phyloP scores from a whole-genome alignment of 2,113 vertebrate species.

The Actenoides lindsayi region DNA sequence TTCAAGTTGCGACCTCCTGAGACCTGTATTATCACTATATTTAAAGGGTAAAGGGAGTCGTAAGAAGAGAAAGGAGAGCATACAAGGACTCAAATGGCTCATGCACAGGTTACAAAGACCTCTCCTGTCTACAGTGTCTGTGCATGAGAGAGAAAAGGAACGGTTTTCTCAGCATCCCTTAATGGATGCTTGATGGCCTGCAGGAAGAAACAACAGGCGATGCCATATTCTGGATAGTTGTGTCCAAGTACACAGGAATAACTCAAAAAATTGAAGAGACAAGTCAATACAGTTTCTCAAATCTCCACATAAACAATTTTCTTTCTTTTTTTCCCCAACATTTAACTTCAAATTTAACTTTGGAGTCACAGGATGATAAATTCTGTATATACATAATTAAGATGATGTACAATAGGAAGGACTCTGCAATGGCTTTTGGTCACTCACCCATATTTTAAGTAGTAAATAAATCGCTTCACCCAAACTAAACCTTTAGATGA shows the following conservation, averaged over 20 bases:
- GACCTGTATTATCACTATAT: background rate
- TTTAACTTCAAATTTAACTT: background rate
- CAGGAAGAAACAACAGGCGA: background rate
- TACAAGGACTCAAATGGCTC: background rate
- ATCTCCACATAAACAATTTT: background rate
- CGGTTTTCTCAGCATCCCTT: background rate
- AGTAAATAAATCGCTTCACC: background rate
- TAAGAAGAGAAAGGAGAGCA: background rate
- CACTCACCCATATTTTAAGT: background rate
- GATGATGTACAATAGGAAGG: fast-evolving
- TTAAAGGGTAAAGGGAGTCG: background rate
- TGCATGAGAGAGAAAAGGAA: background rate
- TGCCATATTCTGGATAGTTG: background rate
- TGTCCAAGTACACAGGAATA: background rate
- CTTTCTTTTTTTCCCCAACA: background rate
- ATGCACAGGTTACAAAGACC: background rate
- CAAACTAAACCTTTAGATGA: background rate
- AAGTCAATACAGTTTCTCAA: background rate
- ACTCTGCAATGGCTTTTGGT: background rate
- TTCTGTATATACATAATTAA: background rate
- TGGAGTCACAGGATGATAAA: background rate
- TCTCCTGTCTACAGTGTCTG: background rate
- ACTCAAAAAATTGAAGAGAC: background rate
- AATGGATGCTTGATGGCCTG: background rate
- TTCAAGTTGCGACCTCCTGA: background rate